These are phyloP conservation scores for Neomorphus geoffroyi DNA, from an alignment of 2,797 vertebrate genomes.

Conservation along the genomic window DNA sequence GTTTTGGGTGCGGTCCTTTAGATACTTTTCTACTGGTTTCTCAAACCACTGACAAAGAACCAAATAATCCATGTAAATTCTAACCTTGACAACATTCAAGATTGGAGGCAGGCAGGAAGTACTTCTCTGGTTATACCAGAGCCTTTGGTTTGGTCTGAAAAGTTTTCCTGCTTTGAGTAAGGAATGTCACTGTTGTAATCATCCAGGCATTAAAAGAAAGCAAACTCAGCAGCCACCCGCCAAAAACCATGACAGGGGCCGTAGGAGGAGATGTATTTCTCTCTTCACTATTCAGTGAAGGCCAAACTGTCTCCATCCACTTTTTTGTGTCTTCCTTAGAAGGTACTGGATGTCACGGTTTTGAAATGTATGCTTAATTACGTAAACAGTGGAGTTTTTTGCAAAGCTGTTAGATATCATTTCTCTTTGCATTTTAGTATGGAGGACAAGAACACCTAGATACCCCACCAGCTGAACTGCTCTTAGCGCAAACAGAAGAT, in stretches of 20 bases:
- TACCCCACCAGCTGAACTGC: constrained; percentile 88
- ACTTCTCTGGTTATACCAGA: background rate
- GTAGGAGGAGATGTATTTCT: background rate
- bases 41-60: background rate
- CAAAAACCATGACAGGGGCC: background rate
- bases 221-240: background rate
- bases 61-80: background rate
- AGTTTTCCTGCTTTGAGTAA: background rate
- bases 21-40: background rate
- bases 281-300: background rate
- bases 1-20: background rate
- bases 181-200: background rate
- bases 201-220: background rate
- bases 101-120: background rate
- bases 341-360: background rate
- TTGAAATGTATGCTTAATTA: background rate
- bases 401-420: background rate
- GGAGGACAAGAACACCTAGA: constrained; percentile 94
- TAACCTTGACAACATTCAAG: background rate
- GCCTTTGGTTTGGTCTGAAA: background rate
- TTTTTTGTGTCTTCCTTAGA: background rate
- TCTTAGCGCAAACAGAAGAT: constrained; percentile 96
- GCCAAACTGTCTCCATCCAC: background rate
- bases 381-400: fast-evolving
- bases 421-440: constrained; percentile 80